A percentile compares a stretch with the other conserved stretches of the same genome.
Conservation (phyloP, 2,888 invertebrate genomes). For the Epirrhoe alternata region DNA sequence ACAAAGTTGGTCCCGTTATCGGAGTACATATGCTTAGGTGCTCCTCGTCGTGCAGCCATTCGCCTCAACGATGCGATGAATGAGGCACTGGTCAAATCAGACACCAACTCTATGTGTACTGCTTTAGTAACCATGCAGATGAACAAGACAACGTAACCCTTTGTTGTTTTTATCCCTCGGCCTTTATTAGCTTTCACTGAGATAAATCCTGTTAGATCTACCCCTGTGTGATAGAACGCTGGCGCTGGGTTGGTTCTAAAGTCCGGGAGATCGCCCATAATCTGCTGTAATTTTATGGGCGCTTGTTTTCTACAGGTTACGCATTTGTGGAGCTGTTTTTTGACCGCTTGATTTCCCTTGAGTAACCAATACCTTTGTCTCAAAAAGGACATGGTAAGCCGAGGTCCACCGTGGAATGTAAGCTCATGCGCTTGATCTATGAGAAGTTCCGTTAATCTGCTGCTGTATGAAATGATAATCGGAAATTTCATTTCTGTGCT, state of each 20-base stretch:
- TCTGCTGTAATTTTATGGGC: background rate
- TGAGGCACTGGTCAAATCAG: background rate
- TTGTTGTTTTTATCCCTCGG: background rate
- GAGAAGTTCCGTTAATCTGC: too few relatives aligned
- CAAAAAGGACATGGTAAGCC: too few relatives aligned
- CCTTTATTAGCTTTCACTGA: background rate
- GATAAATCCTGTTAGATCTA: slow-evolving; percentile 1
- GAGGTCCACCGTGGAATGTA: too few relatives aligned
- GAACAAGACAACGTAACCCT: background rate
- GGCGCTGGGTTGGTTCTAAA: background rate
- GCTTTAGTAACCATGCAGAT: slow-evolving; percentile 2
- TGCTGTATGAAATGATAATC: background rate
- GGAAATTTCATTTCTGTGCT: background rate
- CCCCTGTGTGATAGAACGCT: slow-evolving; percentile 2
- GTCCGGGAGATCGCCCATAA: slow-evolving; percentile 4
- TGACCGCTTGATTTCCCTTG: background rate
- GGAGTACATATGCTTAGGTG: slow-evolving; percentile 1
- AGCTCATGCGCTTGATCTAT: too few relatives aligned
- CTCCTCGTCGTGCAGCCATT: background rate
- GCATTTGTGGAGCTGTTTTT: background rate
- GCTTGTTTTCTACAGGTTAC: background rate
- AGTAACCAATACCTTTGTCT: background rate
- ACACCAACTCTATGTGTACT: background rate
- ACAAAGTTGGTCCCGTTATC: slow-evolving; percentile 5
- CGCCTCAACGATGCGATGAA: background rate